phyloP scores from a whole-genome alignment of 2,113 vertebrate species.

The Tor tambroides region DNA sequence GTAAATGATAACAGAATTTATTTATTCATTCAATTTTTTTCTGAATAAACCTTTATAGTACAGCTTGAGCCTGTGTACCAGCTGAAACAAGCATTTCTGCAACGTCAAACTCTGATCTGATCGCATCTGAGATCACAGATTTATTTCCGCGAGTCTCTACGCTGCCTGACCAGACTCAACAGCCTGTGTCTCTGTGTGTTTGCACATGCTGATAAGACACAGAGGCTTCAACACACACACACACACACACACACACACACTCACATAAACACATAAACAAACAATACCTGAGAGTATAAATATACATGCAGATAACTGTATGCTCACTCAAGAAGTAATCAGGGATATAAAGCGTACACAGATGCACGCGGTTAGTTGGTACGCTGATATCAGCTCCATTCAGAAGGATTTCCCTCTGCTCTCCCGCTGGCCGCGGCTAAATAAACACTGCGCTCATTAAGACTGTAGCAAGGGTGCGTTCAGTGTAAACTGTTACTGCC shows the following conservation, averaged over 20 bases:
- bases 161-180: slow-evolving; percentile 34
- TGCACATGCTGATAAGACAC: slow-evolving; percentile 23
- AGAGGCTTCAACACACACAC: background rate
- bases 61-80: background rate
- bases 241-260: slow-evolving; percentile 26
- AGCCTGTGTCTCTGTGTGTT: slow-evolving; percentile 37
- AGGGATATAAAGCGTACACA: background rate
- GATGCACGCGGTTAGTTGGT: background rate
- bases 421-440: slow-evolving; percentile 67
- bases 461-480: slow-evolving; percentile 57
- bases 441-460: slow-evolving; percentile 78
- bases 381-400: slow-evolving; percentile 37
- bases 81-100: slow-evolving; percentile 11
- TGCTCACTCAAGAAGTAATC: slow-evolving; percentile 18
- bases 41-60: no score
- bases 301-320: slow-evolving; percentile 11
- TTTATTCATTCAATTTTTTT: background rate
- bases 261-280: slow-evolving; percentile 19
- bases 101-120: slow-evolving; percentile 19
- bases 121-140: slow-evolving; percentile 13
- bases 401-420: slow-evolving; percentile 22
- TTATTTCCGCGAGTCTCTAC: slow-evolving; percentile 26
- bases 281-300: slow-evolving; percentile 32
- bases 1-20: background rate
- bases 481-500: slow-evolving; percentile 78